phyloP scores from a whole-genome alignment of 2,797 vertebrate species.

The Schizopygopsis pylzovi region DNA sequence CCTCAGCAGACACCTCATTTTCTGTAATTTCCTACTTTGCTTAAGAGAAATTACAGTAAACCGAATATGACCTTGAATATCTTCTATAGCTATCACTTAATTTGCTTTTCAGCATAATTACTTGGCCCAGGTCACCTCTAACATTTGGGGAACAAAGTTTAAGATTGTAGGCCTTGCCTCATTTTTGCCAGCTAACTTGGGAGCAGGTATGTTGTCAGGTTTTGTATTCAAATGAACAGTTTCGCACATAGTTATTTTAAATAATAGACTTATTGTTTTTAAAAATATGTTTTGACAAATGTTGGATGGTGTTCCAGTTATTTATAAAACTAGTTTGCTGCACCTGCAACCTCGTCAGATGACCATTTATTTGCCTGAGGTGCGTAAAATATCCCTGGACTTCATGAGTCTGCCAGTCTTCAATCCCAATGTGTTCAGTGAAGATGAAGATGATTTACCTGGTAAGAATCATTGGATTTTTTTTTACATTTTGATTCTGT shows the following conservation, averaged over 20 bases:
- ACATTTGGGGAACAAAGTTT: conserved; percentile 99
- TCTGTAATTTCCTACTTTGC: background rate
- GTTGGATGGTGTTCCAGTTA: conserved; percentile 78
- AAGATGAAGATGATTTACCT: conserved; percentile 92
- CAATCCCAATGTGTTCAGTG: conserved; percentile 97
- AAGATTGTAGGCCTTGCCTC: conserved; percentile 98
- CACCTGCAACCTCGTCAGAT: conserved; percentile 98
- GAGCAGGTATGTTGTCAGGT: conserved; percentile 86
- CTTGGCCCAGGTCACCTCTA: conserved; percentile 99
- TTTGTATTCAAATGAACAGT: background rate
- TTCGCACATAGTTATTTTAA: background rate
- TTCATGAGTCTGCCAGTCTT: conserved; percentile 97
- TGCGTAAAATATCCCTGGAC: conserved; percentile 96
- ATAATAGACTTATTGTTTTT: background rate
- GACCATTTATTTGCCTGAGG: conserved; percentile 99
- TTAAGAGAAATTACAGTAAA: conserved; percentile 1
- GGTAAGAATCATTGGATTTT: conserved; percentile 46
- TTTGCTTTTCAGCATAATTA: conserved; percentile 92
- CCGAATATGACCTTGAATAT: background rate
- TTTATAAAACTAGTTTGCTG: conserved; percentile 99
- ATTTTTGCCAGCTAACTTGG: conserved; percentile 97
- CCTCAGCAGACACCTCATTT: background rate
- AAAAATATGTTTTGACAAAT: conserved; percentile 16
- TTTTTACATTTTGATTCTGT: background rate
- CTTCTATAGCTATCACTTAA: background rate